Percentiles rank a stretch among this genome's conserved stretches.
Conservation (phyloP, 2,888 invertebrate species). For the Drosophila infuscata region DNA sequence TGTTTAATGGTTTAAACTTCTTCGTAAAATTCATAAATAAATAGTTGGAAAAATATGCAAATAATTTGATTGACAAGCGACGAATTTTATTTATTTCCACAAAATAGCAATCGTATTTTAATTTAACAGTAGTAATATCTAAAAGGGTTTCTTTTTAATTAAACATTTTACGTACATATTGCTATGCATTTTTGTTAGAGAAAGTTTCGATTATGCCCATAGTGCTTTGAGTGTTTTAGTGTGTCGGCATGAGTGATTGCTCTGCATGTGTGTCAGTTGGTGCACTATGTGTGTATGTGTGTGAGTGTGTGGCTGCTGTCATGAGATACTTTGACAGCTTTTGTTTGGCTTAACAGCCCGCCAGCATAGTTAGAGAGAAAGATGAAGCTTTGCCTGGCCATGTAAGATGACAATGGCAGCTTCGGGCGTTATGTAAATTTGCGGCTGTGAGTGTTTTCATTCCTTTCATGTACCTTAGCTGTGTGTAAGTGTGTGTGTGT, state of each 20-base stretch:
- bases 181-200: background rate
- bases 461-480: constrained; percentile 20
- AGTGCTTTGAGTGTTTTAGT: background rate
- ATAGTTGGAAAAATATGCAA: background rate
- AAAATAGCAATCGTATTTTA: background rate
- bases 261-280: constrained; percentile 51
- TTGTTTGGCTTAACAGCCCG: constrained; percentile 58
- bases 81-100: background rate
- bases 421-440: constrained; percentile 69
- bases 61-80: no score
- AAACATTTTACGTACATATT: background rate
- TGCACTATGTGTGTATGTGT: constrained; percentile 28
- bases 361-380: background rate
- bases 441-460: constrained; percentile 53
- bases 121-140: background rate
- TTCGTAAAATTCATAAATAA: background rate
- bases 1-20: background rate
- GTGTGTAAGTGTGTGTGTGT: constrained; percentile 11
- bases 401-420: constrained; percentile 57
- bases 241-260: constrained; percentile 69
- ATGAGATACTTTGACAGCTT: constrained; percentile 78
- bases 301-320: constrained; percentile 52
- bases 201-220: background rate
- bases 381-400: constrained; percentile 29
- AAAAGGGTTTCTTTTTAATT: background rate